Evolutionary conservation across 2,113 vertebrate genomes (phyloP), one percentile per base, ranked within the genome.

Genomic region (Trematomus loennbergii): DNA sequence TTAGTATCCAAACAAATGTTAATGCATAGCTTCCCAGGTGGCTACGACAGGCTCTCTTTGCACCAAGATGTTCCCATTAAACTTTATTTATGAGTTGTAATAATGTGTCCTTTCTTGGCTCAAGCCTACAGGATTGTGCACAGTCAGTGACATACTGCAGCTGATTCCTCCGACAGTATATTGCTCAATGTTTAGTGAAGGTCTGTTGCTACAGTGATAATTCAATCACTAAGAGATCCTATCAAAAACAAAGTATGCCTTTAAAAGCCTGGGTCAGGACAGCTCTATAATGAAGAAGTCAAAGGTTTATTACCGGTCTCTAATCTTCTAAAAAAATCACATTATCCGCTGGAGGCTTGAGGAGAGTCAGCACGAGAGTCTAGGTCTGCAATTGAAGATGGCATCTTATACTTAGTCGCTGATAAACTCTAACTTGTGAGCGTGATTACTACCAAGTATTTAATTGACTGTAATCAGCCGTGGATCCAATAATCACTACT

Each of bases 271-370:
- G 50, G 75, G 75, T 62, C 68, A 80, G 48, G 52, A 72, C 54
- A 70, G 33, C 61, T 81, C 77, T 79, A 52, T 89, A 81, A 90
- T 88, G 57, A 89, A 59, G 18, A 71, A 25, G 60, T 75, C 73
- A 50, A 53, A 18, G 61, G 78, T 86, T 87, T 87, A 87, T 89
- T 81, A 82, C 70, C 66, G 73, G 78, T 53, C 83, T 89, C 67
- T 87, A 89, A 90, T 90, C 78, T 88, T 85, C 49, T 54, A 40
- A 40, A 3, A 3, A 67, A 81, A 81, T 90, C 64, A 64, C 72
- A 86, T 71, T 69, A 76, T 79, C 65, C 70, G 48, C 70, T 65
- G 10, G n/a, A 82, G 65, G 29, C 73, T 78, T 48, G 70, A 81
- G 85, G 80, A 81, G 18, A 76, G 52, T 75, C 46, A 45, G 33